Conservation (phyloP, 2,888 invertebrate genomes). For the Octodonta nipae region DNA sequence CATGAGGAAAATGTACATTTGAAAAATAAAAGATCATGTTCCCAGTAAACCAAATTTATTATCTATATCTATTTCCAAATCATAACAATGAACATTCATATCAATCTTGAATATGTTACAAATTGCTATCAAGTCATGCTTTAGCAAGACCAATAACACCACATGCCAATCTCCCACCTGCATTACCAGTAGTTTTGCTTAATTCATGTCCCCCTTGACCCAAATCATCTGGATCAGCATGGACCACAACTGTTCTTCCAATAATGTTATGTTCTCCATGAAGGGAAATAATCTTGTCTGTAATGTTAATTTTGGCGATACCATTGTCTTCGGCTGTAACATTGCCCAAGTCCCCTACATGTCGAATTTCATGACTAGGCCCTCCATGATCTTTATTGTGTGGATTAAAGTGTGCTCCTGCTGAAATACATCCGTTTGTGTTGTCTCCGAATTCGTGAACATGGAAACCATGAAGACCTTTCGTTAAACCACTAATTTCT, state of each 20-base stretch:
- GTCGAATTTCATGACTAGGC: slow-evolving; percentile 58
- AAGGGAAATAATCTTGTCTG: slow-evolving; percentile 51
- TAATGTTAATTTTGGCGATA: slow-evolving; percentile 50
- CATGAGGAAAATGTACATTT: no score
- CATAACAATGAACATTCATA: no score
- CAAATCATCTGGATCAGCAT: slow-evolving; percentile 85
- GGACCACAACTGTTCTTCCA: slow-evolving; percentile 73
- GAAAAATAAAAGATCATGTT: no score
- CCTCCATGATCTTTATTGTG: slow-evolving; percentile 66
- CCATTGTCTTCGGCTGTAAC: slow-evolving; percentile 51
- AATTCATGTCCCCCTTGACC: slow-evolving; percentile 86
- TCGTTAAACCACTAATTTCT: slow-evolving; percentile 60
- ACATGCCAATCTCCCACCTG: slow-evolving; percentile 79
- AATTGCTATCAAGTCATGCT: slow-evolving; percentile 6
- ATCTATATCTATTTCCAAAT: no score
- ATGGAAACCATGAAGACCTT: slow-evolving; percentile 82
- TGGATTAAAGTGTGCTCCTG: slow-evolving; percentile 90
- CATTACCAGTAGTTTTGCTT: slow-evolving; percentile 88
- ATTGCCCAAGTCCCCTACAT: slow-evolving; percentile 72
- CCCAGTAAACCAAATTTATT: no score
- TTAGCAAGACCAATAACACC: slow-evolving; percentile 71
- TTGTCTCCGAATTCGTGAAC: slow-evolving; percentile 94
- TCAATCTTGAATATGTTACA: no score
- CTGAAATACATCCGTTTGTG: slow-evolving; percentile 89
- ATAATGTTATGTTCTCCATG: slow-evolving; percentile 62